phyloP scores from a whole-genome alignment of 2,797 vertebrate species.

The Amblyraja radiata region DNA sequence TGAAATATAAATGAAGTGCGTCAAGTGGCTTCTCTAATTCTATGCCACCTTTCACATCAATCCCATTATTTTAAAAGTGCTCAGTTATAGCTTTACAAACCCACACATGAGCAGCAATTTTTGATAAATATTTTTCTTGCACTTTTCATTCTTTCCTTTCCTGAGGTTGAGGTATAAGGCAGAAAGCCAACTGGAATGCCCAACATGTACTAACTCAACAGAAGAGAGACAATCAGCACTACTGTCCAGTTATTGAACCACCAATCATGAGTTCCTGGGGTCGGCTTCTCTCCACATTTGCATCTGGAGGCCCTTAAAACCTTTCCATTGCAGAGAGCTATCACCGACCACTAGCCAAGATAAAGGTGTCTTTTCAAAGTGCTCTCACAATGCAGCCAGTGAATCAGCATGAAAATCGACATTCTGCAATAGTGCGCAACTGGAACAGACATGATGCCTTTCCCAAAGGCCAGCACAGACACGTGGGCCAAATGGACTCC shows the following conservation, averaged over 20 bases:
- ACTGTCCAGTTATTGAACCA: neutral
- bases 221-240: neutral
- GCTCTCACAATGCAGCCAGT: neutral
- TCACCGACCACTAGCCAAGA: neutral
- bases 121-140: neutral
- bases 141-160: neutral
- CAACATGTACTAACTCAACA: neutral
- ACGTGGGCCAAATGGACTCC: too few species aligned
- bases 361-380: neutral
- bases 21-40: too few species aligned
- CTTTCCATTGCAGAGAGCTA: too few species aligned
- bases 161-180: too few species aligned
- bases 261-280: neutral
- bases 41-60: too few species aligned
- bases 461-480: too few species aligned
- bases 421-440: too few species aligned
- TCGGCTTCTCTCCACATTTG: neutral
- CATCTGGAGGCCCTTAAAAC: neutral
- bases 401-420: neutral
- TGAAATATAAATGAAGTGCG: too few species aligned
- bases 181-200: too few species aligned
- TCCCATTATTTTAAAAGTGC: too few species aligned
- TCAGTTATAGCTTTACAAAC: too few species aligned
- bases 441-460: too few species aligned
- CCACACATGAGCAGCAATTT: neutral